Evolutionary conservation across 2,113 vertebrate genomes (phyloP).

Genomic region (Hystrix cristata): DNA sequence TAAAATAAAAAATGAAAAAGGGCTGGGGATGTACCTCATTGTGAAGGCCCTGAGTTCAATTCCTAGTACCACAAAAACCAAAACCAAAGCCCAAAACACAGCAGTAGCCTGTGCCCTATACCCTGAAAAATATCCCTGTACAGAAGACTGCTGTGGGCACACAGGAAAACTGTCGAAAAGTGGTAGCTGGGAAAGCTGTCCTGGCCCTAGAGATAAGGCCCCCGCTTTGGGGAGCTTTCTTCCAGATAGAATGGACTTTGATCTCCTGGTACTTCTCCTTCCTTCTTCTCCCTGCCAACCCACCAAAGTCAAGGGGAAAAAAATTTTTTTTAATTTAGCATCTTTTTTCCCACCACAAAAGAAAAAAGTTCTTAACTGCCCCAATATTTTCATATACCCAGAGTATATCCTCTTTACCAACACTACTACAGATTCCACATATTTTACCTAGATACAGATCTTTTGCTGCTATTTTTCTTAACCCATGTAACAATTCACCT

Average conservation of each 20-base stretch:
- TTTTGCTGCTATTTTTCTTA: slow-evolving; percentile 2
- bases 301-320: background rate
- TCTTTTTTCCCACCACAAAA: background rate
- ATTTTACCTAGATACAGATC: background rate
- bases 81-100: background rate
- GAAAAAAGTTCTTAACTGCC: background rate
- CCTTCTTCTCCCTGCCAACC: background rate
- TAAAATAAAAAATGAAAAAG: background rate
- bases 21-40: background rate
- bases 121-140: background rate
- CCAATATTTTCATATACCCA: background rate
- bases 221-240: background rate
- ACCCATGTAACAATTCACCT: background rate
- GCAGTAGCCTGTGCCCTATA: background rate
- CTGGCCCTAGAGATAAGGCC: background rate
- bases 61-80: background rate
- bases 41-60: background rate
- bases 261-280: background rate
- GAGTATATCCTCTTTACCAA: background rate
- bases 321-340: background rate
- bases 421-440: background rate
- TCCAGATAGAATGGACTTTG: background rate
- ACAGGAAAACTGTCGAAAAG: background rate
- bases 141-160: background rate
- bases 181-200: background rate